Base-by-base conservation (phyloP, 2,113 vertebrate genomes). In the Anarrhichthys ocellatus region DNA sequence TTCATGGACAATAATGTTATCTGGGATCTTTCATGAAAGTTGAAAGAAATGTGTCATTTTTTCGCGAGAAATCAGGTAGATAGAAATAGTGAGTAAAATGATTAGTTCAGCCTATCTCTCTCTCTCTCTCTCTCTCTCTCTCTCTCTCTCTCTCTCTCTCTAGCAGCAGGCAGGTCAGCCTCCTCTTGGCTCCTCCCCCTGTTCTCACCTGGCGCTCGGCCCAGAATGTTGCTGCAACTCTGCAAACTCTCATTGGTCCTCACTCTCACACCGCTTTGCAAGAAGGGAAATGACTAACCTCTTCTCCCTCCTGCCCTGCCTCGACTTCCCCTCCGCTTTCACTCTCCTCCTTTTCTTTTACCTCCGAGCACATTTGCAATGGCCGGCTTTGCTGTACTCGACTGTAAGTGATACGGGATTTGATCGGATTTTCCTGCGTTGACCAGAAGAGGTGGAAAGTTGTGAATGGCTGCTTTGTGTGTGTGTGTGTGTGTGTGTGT, bases 151-250 rank as follows among this genome's bases (percentile, higher is more conserved):
- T 63, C 76, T 76, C 73, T 75, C 73, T 85, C 75, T 65, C 75
- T 36, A 70, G 88, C 91, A 89, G 84, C 78, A 48, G 90, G 86
- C 91, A 93, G 92, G 93, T 94, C 90, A 87, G 86, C 88, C 91
- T 92, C 79, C 79, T 83, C 74, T 70, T 87, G 6, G 91, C 94
- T 92, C 93, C 94, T 85, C 94, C 92, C 89, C 82, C 84, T 85
- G 74, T 87, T 87, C 90, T 92, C 87, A 94, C 92, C 93, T 95
- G 94, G 94, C 93, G 81, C 84, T 87, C 34, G 75, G 93, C 94
- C 94, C 92, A 94, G 94, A 95, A 93, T 95, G 92, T 92, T 95
- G 93, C 93, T 94, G 89, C 93, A 94, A 91, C 90, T 92, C 84
- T 11, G 77, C 88, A 71, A 5, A 73, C 84, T 92, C 88, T 87